Evolutionary conservation across 2,113 vertebrate species (phyloP), one percentile per base, ranked within the genome.

Genomic region (Ifrita kowaldi): DNA sequence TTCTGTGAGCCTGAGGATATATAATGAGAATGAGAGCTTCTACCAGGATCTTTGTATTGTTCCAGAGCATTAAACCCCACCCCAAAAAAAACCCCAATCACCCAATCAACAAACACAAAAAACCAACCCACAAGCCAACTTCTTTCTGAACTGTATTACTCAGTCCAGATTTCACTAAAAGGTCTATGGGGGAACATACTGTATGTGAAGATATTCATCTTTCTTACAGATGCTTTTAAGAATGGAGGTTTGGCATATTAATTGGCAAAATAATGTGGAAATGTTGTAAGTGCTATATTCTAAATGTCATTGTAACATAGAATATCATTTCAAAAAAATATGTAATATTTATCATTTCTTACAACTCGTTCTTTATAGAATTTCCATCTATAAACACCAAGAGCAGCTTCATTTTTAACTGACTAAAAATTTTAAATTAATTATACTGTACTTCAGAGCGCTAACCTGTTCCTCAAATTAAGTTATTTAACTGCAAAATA

Each of bases 1-100:
- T 35, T 81, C 47, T 49, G 18, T 18, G 9, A 90, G 30, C 17
- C 57, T 69, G 37, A 85, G 22, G 56, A 77, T 50, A 70, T 7
- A 30, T 11, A 71, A 75, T 3, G 10, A 78, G 28, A 77, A 44
- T 20, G 32, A 86, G 32, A 65, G 7, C 33, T n/a, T 64, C 39
- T 73, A 46, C 53, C 21, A 76, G 22, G 86, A 79, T 33, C 37
- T 59, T 32, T 76, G 11, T 41, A 30, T 28, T 65, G 26, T 33
- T 76, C 33, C n/a, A 89, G 14, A 80, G 18, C 16, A 49, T 22
- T 32, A 21, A 55, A 68, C 5, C 13, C 15, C 12, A 53, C 1
- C 4, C 2, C 15, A 1, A 27, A 35, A 47, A 44, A 28, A 37
- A 4, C 4, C 17, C 7, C 4, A 8, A 32, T 6, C 16, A 37